Conservation (phyloP, 2,113 vertebrate genomes). For the Oreochromis tanganicae region DNA sequence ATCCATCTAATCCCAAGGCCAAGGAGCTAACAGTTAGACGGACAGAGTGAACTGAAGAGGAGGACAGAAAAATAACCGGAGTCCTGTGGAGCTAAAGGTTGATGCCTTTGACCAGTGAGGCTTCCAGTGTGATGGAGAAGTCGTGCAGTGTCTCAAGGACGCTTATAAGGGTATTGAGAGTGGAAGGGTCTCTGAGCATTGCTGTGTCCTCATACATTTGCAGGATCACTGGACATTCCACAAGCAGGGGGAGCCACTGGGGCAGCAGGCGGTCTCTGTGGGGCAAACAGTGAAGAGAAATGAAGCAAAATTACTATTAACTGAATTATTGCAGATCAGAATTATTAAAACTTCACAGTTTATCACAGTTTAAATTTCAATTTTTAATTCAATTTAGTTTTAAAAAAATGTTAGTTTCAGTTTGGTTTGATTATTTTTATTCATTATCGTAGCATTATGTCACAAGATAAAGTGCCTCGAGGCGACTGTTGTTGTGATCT, state of each 20-base stretch:
- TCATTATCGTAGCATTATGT: neutral
- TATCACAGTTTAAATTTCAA: neutral
- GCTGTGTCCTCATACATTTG: conserved; percentile 90
- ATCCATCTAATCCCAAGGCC: neutral
- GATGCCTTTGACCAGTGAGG: conserved; percentile 89
- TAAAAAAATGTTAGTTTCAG: accelerated
- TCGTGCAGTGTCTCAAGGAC: conserved; percentile 85
- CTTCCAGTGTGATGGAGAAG: conserved; percentile 86
- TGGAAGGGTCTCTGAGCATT: conserved; percentile 82
- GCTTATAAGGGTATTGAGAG: conserved; percentile 81
- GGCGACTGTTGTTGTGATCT: neutral
- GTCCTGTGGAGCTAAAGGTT: conserved; percentile 72
- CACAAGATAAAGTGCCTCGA: neutral
- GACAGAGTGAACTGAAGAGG: neutral
- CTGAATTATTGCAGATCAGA: neutral
- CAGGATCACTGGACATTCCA: conserved; percentile 79
- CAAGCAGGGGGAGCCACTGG: conserved; percentile 86
- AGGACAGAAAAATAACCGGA: neutral
- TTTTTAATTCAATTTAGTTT: neutral
- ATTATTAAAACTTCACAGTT: neutral
- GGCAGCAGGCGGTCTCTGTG: conserved; percentile 83
- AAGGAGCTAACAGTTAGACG: neutral
- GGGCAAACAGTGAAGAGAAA: neutral
- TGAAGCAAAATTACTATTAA: too few relatives aligned
- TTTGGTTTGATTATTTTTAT: neutral